Evolutionary conservation across 64 coral and sea anemone genomes (phyloP).

Genomic region (Montipora cactus): DNA sequence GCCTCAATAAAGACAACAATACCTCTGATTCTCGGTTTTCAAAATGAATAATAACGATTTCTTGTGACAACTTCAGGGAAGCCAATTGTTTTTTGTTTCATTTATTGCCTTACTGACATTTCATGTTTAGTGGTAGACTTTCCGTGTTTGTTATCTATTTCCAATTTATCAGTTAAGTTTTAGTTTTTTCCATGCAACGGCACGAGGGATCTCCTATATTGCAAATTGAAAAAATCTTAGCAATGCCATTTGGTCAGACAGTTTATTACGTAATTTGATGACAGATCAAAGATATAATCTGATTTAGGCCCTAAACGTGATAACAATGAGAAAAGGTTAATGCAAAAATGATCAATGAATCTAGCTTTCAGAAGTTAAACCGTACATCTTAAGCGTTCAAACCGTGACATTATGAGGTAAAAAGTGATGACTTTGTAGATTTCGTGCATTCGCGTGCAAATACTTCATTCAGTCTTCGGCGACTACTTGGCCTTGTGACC

Average conservation of each 20-base stretch:
- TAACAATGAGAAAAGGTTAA: background rate
- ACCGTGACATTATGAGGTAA: background rate
- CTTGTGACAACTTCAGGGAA: background rate
- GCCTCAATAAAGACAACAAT: background rate
- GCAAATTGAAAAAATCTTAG: background rate
- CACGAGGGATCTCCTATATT: background rate
- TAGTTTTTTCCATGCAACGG: background rate
- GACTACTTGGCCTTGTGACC: conserved; percentile 6
- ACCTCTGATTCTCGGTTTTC: background rate
- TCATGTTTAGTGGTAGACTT: background rate
- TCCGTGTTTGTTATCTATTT: background rate
- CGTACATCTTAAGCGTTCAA: background rate
- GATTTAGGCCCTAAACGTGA: background rate
- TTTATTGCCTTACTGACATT: background rate
- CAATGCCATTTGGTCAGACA: background rate
- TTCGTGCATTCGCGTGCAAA: conserved; percentile 25
- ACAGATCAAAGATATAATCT: conserved; percentile 45
- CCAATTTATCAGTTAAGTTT: background rate
- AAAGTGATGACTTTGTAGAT: background rate
- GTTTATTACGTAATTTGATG: conserved; percentile 12
- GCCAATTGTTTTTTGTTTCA: background rate
- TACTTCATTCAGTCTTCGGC: background rate
- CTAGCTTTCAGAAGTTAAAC: background rate
- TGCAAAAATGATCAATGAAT: background rate
- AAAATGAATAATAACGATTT: background rate